A percentile compares a stretch with the other conserved stretches of the same genome.
These are phyloP conservation scores for Agapornis canus DNA, from an alignment of 2,797 vertebrate genomes.

Conservation along the genomic window DNA sequence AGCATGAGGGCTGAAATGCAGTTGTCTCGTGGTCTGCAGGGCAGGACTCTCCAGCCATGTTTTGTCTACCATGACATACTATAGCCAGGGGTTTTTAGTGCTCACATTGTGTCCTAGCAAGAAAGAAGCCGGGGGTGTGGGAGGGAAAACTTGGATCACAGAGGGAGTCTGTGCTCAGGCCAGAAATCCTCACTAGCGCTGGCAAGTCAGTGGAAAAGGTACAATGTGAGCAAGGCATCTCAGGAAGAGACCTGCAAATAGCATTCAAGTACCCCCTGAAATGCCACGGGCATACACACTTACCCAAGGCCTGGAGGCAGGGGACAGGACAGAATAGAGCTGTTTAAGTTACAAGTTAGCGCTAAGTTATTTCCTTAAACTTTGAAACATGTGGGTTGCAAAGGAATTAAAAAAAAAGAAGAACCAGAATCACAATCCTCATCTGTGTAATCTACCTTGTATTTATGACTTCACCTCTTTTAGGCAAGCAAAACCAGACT, in stretches of 20 bases:
- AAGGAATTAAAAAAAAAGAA: background rate
- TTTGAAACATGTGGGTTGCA: background rate
- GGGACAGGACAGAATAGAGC: background rate
- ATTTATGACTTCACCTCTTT: background rate
- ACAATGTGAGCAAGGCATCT: background rate
- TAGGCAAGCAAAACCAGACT: background rate
- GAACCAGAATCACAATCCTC: background rate
- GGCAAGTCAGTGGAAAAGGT: background rate
- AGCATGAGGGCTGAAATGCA: background rate
- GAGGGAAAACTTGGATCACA: background rate
- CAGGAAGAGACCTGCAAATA: background rate
- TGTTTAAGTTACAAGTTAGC: background rate
- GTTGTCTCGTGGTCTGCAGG: background rate
- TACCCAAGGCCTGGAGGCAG: background rate
- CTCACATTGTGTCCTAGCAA: background rate
- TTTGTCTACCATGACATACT: background rate
- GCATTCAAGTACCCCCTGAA: background rate
- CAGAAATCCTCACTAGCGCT: background rate
- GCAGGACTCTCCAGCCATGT: rapidly evolving
- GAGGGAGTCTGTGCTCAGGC: rapidly evolving
- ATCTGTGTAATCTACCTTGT: background rate
- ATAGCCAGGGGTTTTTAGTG: background rate
- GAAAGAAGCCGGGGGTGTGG: background rate
- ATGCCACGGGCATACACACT: background rate
- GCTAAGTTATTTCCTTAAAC: background rate